phyloP scores from a whole-genome alignment of 2,888 invertebrate genomes.

The Ochropleura plecta region DNA sequence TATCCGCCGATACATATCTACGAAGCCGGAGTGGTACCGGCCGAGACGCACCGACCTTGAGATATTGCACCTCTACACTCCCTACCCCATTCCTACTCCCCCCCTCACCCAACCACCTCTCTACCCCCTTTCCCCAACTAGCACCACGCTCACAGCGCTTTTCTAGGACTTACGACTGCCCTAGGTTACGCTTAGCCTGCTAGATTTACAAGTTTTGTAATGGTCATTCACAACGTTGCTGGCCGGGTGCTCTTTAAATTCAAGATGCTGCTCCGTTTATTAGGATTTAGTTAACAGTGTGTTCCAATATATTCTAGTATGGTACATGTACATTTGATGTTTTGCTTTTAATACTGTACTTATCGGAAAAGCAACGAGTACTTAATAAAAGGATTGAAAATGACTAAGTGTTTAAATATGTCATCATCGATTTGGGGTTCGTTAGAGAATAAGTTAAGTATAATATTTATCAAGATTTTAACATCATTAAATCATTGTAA shows the following conservation, averaged over 20 bases:
- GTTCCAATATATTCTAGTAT: not conserved
- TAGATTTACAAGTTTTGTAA: slow-evolving; percentile 63
- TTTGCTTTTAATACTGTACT: not conserved
- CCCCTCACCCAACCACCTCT: slow-evolving; percentile 12
- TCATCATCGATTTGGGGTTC: not conserved
- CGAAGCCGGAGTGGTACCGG: slow-evolving; percentile 65
- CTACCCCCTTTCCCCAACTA: slow-evolving; percentile 41
- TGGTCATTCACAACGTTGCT: slow-evolving; percentile 43
- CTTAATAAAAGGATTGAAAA: slow-evolving; percentile 15
- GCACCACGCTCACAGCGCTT: slow-evolving; percentile 57
- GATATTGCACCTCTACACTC: slow-evolving; percentile 78
- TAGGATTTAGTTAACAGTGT: slow-evolving; percentile 25
- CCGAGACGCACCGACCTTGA: slow-evolving; percentile 82
- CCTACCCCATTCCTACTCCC: slow-evolving; percentile 46
- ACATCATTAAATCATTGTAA: slow-evolving; percentile 48
- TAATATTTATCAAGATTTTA: slow-evolving; percentile 47
- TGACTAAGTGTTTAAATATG: slow-evolving; percentile 5
- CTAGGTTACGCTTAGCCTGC: slow-evolving; percentile 59
- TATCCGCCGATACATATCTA: slow-evolving; percentile 62
- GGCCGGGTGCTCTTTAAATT: slow-evolving; percentile 51
- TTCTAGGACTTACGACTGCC: slow-evolving; percentile 64
- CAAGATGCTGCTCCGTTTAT: slow-evolving; percentile 33
- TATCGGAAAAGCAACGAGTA: slow-evolving; percentile 17
- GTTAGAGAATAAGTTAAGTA: slow-evolving; percentile 24
- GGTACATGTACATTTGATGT: not conserved